Conservation (phyloP, 2,888 invertebrate species). For the Eristalinus sepulchralis region DNA sequence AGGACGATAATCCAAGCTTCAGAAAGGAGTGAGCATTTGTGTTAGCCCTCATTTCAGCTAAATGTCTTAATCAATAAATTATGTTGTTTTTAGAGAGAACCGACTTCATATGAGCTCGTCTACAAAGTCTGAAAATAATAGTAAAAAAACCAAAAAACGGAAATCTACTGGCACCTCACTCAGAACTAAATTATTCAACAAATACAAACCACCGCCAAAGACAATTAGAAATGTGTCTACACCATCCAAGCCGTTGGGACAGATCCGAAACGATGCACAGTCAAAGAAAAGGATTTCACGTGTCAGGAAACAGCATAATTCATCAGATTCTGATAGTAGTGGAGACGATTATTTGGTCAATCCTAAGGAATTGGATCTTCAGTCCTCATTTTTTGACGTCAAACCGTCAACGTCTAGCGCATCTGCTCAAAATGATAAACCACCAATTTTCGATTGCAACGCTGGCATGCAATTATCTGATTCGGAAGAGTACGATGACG, state of each 20-base stretch:
- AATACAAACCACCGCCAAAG: conserved; percentile 78
- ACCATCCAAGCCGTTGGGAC: conserved; percentile 72
- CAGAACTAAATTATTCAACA: conserved; percentile 76
- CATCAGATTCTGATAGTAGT: conserved; percentile 78
- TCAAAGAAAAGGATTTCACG: not conserved
- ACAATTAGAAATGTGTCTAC: conserved; percentile 66
- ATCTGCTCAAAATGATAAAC: conserved; percentile 72
- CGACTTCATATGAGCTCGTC: not conserved
- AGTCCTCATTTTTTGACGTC: conserved; percentile 82
- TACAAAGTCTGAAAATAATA: conserved; percentile 13
- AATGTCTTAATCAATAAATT: not conserved
- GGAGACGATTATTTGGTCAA: conserved; percentile 83
- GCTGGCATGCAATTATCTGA: conserved; percentile 77
- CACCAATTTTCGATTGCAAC: conserved; percentile 79
- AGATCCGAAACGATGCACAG: conserved; percentile 70
- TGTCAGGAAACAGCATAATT: not conserved
- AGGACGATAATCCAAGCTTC: conserved; percentile 60
- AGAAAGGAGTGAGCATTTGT: conserved; percentile 27
- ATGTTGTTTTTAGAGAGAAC: conserved; percentile 13
- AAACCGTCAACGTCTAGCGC: conserved; percentile 65
- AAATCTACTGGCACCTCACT: conserved; percentile 64
- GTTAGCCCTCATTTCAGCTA: not conserved
- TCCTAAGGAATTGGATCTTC: conserved; percentile 82
- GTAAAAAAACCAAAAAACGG: conserved; percentile 56
- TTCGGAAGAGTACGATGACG: conserved; percentile 76